Base-by-base conservation (phyloP, 2,888 invertebrate species). In the Cryptus armator region DNA sequence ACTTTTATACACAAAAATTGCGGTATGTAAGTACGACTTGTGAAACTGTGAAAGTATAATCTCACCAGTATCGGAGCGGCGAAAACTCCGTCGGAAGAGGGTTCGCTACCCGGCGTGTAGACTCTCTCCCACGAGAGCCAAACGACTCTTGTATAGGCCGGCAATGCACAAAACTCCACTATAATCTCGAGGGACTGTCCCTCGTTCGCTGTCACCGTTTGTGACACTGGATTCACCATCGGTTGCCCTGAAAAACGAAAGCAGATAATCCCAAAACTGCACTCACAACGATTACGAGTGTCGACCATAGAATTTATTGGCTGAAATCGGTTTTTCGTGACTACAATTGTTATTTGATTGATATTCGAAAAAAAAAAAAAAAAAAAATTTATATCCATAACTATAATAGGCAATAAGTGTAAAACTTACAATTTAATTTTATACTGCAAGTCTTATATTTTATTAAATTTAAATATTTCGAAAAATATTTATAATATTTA, bases 91-190 rank as follows among this genome's bases (percentile, higher is more conserved):
- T 93, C 92, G 78, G 94, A 94, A 85, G 94, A 92, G 64, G 71
- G 71, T 24, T 94, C 94, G 78, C 94, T 94, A 71, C 95, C 95
- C 9, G 95, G 95, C 84, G 93, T 92, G 89, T 95, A 95, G 44
- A 95, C 94, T 86, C 93, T 94, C 86, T 94, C 94, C 88, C 94
- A 95, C 74, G 95, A 95, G 88, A 96, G 95, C 96, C 96, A 96
- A 86, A 96, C 94, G 32, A 95, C 95, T 90, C 95, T 95, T 71
- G 94, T 95, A 88, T 96, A 95, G 56, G 95, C 95, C 3, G 97
- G 97, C 94, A 97, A 97, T 88, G 97, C 97, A 94, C 97, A 97
- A 92, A 97, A 97, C 92, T 97, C 97, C 88, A 96, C 96, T 56
- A 96, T 95, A 59, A 97, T 94, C 87, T 96, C 96, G 85, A 97